Evolutionary conservation across 2,888 invertebrate species (phyloP), one percentile per base, ranked within the genome.

Genomic region (Gonocerus acuteangulatus): DNA sequence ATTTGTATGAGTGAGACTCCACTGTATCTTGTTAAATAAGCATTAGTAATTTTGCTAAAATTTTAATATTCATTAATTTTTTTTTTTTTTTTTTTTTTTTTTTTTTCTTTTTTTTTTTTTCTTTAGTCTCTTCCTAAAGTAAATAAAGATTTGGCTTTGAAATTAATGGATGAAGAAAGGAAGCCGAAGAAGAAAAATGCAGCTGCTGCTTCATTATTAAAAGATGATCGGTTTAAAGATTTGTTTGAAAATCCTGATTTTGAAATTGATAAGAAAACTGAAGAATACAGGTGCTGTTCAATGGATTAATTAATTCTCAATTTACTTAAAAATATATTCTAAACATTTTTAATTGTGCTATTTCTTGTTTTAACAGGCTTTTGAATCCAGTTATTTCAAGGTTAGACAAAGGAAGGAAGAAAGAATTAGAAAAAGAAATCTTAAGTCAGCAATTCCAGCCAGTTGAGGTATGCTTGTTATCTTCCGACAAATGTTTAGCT

Each of bases 201-300:
- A 11, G 13, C 39, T n/a, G 72, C 79, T 1, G 72, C 78, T 1
- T 84, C 80, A 71, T 76, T 96, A 13, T 78, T 97, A 61, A 80
- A 85, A 70, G 97, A 99, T 74, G 80, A 86, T 66, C 82, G 97
- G 69, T 99, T 99, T 75, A 87, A 89, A 72, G 85, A 82, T 1
- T 76, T 99, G 72, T 99, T 99, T 74, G 84, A 83, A 69, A 90
- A 97, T 77, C 86, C 92, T 11, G 92, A 95, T 72, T 97, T 90
- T 74, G 86, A 94, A 75, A 87, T 96, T 60, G 89, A 95, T 72
- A 86, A 83, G 69, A 83, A 83, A 71, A 84, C 89, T 51, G 90
- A 92, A 70, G 94, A 95, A 72, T 97, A 83, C 73, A 80, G 86
- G 69, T 73, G 68, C 47, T 6, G 11, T 21, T 16, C 32, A 19